Conservation (phyloP, 2,888 invertebrate genomes). For the Eupithecia abbreviata region DNA sequence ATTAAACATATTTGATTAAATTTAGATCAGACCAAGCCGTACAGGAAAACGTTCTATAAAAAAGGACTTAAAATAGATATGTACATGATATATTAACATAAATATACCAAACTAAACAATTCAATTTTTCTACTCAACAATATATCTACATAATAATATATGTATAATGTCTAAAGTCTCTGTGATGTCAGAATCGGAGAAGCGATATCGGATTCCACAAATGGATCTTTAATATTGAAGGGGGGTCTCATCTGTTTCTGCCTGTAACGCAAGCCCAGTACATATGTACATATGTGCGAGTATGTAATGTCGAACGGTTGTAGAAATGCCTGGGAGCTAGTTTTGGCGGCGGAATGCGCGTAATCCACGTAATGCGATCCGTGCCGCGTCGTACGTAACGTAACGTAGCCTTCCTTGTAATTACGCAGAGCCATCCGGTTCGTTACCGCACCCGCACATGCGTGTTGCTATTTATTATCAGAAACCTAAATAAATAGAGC, state of each 20-base stretch:
- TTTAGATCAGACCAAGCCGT: background rate
- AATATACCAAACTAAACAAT: background rate
- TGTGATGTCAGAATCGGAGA: background rate
- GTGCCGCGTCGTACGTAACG: constrained; percentile 33
- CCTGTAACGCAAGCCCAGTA: background rate
- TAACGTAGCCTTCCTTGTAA: constrained; percentile 39
- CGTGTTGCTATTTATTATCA: background rate
- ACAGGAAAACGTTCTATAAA: background rate
- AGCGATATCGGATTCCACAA: background rate
- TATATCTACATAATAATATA: background rate
- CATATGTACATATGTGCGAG: background rate
- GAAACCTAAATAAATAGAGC: background rate
- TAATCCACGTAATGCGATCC: constrained; percentile 30
- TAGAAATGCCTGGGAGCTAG: constrained; percentile 28
- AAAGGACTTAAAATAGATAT: background rate
- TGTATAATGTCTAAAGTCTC: background rate
- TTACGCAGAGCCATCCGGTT: constrained; percentile 33
- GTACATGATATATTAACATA: background rate
- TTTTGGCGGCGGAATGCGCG: constrained; percentile 37
- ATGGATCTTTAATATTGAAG: background rate
- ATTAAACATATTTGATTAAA: background rate
- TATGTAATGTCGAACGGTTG: background rate
- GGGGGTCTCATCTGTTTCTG: background rate
- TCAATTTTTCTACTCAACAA: background rate
- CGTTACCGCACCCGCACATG: constrained; percentile 20